A percentile compares a stretch with the other conserved stretches of the same genome.
These are phyloP conservation scores for Ursus arctos DNA, from an alignment of 2,113 vertebrate genomes.

Conservation along the genomic window DNA sequence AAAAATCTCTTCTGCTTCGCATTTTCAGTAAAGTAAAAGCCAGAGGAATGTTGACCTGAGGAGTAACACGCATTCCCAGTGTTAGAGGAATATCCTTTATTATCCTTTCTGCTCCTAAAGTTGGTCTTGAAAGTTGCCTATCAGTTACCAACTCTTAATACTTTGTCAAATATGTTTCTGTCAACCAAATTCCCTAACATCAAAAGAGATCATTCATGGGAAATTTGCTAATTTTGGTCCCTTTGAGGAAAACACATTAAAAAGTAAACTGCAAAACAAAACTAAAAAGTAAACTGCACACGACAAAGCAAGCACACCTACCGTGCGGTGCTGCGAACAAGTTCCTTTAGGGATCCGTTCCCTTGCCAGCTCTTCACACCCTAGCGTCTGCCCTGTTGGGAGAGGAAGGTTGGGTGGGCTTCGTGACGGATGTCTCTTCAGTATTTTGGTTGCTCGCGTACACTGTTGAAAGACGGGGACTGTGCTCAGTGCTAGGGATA, in stretches of 20 bases:
- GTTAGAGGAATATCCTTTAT: conserved; percentile 40
- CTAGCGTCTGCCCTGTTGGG: background rate
- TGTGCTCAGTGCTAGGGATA: background rate
- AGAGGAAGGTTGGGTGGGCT: background rate
- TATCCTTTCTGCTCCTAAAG: conserved; percentile 56
- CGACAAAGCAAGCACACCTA: background rate
- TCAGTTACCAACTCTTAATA: conserved; percentile 22
- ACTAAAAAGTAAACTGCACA: conserved; percentile 11
- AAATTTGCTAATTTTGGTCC: background rate
- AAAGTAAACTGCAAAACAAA: conserved; percentile 48
- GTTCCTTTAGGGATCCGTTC: background rate
- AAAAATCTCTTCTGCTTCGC: conserved; percentile 67
- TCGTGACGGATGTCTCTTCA: background rate
- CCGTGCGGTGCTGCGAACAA: background rate
- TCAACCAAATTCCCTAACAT: conserved; percentile 42
- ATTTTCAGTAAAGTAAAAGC: conserved; percentile 69
- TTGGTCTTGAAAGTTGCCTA: conserved; percentile 60
- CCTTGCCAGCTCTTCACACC: background rate
- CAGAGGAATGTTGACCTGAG: conserved; percentile 33
- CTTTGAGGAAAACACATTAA: conserved; percentile 18
- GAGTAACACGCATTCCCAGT: conserved; percentile 46
- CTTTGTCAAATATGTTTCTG: conserved; percentile 48
- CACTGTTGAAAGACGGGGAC: background rate
- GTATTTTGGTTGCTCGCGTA: background rate
- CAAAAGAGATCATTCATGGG: conserved; percentile 12